Evolutionary conservation across 1,140 invertebrate genomes (phyloP), one percentile per base, ranked within the genome.

Genomic region (Mercenaria mercenaria): DNA sequence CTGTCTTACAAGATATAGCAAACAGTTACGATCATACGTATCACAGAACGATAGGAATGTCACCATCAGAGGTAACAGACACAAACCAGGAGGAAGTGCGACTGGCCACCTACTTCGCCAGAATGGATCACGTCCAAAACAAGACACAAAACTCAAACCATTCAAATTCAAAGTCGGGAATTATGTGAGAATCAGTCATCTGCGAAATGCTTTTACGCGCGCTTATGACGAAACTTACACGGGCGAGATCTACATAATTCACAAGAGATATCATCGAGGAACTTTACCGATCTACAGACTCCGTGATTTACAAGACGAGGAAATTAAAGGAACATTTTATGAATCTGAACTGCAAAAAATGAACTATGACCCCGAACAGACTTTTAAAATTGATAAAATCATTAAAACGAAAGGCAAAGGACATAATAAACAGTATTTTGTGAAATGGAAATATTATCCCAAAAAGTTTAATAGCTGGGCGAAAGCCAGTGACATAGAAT

Each of bases 51-150:
- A 81, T 81, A 20, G 50, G 52, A 34, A 81, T 37, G 34, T 4
- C 52, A 59, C 79, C 79, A 10, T 6, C 79, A 4, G 37, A 81
- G 56, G 79, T 81, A 13, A 56, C 6, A 81, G 26, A 81, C 56
- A 81, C 29, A 11, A 81, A 81, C 52, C 50, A 81, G 23, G 79
- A 81, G 32, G 79, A 81, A 81, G 56, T 81, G 10, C n/a, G n/a
- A n/a, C n/a, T n/a, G n/a, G n/a, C n/a, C n/a, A n/a, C n/a, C n/a
- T n/a, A n/a, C n/a, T n/a, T n/a, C n/a, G n/a, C n/a, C n/a, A n/a
- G n/a, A n/a, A n/a, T n/a, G n/a, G n/a, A n/a, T n/a, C n/a, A 29
- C 10, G 47, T 29, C 10, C 69, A 72, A 43, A 77, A 77, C 15
- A 11, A 3, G 41, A 77, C 6, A 47, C 4, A 50, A 43, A 26